Base-by-base conservation (phyloP, 2,797 vertebrate species). In the Melopsittacus undulatus region DNA sequence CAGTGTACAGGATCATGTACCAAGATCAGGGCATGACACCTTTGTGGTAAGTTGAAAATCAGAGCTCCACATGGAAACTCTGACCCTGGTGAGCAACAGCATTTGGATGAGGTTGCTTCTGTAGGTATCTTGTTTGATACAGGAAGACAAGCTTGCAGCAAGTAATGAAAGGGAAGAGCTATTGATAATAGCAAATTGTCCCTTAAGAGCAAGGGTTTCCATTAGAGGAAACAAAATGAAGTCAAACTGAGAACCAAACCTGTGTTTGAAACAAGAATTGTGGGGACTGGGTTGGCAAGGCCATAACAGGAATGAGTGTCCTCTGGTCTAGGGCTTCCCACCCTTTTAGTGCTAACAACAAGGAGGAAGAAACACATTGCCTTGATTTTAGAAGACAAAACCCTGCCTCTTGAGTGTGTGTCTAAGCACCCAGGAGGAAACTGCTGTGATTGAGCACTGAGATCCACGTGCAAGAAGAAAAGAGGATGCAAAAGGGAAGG, bases 51-150 rank as follows among this genome's bases (percentile, higher is more conserved):
- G 42, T 63, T 85, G 45, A 59, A 74, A 83, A 36, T 18, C 18
- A 13, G 68, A 66, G 29, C 16, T 61, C 11, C 19, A 21, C 15
- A 22, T 5, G 4, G 67, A 52, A 85, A 48, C 21, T 36, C 42
- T 17, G 22, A 17, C 23, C 34, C 51, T 29, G 24, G 4, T 78
- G 29, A 87, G 51, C 52, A 69, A 20, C 8, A 15, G 15, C 21
- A 49, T 16, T 56, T 12, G 63, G 54, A 72, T 49, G 27, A 48
- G 51, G 38, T 32, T 30, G 4, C 42, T 90, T 43, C 42, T 46
- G 63, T 20, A 6, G 26, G 0, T 29, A 3, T 61, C 20, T n/a
- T 48, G 13, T 45, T 52, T 49, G 30, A 52, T 22, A 42, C 0
- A 9, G 15, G 42, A 49, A 64, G 73, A 52, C 4, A 51, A 59